These are phyloP conservation scores for Callaeas wilsoni DNA, from an alignment of 2,113 vertebrate genomes.

Conservation along the genomic window DNA sequence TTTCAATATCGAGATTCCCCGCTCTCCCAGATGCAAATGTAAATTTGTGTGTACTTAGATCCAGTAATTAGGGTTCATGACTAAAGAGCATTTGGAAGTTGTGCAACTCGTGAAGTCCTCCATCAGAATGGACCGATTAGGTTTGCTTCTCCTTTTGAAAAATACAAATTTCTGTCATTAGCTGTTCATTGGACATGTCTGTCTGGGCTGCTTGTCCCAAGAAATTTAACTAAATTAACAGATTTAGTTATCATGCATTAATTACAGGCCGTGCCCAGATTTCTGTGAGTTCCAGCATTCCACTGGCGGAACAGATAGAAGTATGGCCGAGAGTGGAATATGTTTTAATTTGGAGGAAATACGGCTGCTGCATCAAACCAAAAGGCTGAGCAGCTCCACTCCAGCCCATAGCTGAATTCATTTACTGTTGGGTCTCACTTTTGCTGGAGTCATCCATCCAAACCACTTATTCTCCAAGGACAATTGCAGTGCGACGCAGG, in stretches of 20 bases:
- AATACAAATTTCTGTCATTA: not conserved
- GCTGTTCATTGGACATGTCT: not conserved
- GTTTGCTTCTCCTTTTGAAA: not conserved
- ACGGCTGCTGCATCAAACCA: not conserved
- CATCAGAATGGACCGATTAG: not conserved
- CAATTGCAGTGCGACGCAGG: not conserved
- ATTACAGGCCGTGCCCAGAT: not conserved
- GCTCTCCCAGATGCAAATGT: not conserved
- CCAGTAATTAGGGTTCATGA: constrained; percentile 16
- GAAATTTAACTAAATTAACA: not conserved
- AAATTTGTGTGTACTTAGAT: not conserved
- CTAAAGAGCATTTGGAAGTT: not conserved
- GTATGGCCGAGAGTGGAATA: not conserved
- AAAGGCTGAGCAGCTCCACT: not conserved
- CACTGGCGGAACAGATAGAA: not conserved
- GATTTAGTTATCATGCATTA: not conserved
- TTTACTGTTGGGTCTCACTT: not conserved
- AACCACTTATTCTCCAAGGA: not conserved
- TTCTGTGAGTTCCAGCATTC: not conserved
- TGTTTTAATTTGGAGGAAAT: not conserved
- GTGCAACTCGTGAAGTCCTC: not conserved
- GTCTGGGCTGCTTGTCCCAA: not conserved
- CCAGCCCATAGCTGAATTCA: not conserved
- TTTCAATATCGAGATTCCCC: not conserved
- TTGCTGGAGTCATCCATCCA: not conserved